Evolutionary conservation across 30 jellyfish, hydroid and myxozoan genomes (phyloP), one percentile per base, ranked within the genome.

Genomic region (Aurelia aurita complex sp. Pacific): DNA sequence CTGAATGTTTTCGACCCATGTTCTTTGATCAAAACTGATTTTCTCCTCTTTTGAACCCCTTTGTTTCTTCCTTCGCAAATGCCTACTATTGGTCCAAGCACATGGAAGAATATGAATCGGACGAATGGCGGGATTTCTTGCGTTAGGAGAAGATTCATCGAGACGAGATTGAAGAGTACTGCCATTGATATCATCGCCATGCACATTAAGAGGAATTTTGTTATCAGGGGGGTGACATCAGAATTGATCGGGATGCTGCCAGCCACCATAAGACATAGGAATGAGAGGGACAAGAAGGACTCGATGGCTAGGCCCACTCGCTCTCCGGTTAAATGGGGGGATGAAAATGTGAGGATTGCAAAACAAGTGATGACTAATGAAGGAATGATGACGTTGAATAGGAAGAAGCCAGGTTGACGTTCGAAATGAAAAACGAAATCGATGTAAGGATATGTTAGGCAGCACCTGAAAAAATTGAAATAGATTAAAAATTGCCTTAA

Each of bases 371-470:
- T 94, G 0, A 94, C 98, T 74, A 89, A 85, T 18, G 97, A 82
- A 1, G 98, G 98, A 35, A 94, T 94, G 85, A 94, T 94, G 83
- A 94, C 98, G 82, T 94, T 94, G 97, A 86, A 88, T 2, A 94
- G 85, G 64, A 88, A 94, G 91, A 88, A 94, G 53, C 97, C 98
- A 4, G 98, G 98, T 71, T 94, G 97, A n/a, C 98, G 85, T 17
- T 89, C 87, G 53, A 94, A 63, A 81, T 88, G 96, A 59, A 94
- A 19, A 10, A 95, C 85, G 88, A 88, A 94, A 33, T 88, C 80
- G 73, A 94, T 86, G 89, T 94, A 89, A 11, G 98, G 98, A 63
- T 94, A 94, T 61, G 86, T 80, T 59, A 57, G 34, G 70, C 97
- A 84, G 83, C 98, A 93, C 42, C 98, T 88, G 86, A 46, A 76